These are phyloP conservation scores for Anticlea derivata DNA, from an alignment of 2,888 invertebrate species.

Conservation along the genomic window DNA sequence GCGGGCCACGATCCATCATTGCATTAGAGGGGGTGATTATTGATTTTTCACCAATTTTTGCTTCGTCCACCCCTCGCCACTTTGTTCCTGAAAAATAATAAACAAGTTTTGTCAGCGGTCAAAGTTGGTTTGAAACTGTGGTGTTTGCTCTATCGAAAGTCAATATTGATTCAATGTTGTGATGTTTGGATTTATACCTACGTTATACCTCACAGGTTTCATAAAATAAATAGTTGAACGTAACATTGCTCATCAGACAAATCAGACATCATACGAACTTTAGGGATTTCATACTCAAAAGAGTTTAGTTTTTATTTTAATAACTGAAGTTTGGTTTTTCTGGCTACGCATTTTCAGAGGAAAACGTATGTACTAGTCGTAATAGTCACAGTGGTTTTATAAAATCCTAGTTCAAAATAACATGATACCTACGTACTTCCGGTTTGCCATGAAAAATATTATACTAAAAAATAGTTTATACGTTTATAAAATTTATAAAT, in stretches of 20 bases:
- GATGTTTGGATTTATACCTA: conserved; percentile 11
- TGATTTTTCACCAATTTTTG: conserved; percentile 67
- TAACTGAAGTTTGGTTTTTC: no score
- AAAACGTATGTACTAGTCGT: no score
- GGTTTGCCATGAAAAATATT: no score
- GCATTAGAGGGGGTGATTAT: conserved; percentile 72
- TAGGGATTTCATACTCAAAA: no score
- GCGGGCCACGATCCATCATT: conserved; percentile 71
- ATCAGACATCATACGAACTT: no score
- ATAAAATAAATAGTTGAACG: background rate
- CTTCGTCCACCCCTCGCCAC: conserved; percentile 29
- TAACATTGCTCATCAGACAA: background rate
- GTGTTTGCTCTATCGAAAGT: conserved; percentile 20
- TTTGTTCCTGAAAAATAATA: conserved; percentile 36
- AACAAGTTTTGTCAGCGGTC: conserved; percentile 33
- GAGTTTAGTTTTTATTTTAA: no score
- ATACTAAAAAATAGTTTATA: no score
- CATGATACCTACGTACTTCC: no score
- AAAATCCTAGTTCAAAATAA: no score
- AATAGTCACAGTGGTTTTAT: no score
- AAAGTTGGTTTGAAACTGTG: conserved; percentile 21
- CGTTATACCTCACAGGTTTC: background rate
- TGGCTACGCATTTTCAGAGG: no score
- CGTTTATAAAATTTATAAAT: no score
- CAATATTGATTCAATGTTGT: conserved; percentile 19